A percentile compares a stretch with the other conserved stretches of the same genome.
phyloP scores from a whole-genome alignment of 2,113 vertebrate genomes.

The Nipponia nippon region DNA sequence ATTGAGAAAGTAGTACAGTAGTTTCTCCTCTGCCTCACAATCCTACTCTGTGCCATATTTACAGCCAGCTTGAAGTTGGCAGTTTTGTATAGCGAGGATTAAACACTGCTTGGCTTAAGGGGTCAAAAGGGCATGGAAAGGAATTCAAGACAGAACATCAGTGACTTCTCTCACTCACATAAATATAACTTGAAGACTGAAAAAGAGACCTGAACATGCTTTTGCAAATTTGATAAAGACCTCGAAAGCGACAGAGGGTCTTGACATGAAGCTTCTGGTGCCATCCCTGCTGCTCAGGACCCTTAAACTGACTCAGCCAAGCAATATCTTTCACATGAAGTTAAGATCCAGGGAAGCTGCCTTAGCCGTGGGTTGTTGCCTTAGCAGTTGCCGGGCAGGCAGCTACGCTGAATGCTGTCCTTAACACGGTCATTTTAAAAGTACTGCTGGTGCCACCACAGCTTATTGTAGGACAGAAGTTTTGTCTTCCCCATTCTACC shows the following conservation, averaged over 20 bases:
- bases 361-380: background rate
- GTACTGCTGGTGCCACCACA: background rate
- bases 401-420: background rate
- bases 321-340: background rate
- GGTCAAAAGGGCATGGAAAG: background rate
- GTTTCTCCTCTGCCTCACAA: background rate
- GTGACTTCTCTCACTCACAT: background rate
- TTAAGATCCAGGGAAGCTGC: background rate
- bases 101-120: background rate
- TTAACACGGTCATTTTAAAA: background rate
- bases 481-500: background rate
- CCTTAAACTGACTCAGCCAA: background rate
- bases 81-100: background rate
- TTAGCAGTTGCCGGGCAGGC: background rate
- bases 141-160: background rate
- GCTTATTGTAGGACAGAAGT: background rate
- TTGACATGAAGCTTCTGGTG: background rate
- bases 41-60: background rate
- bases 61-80: background rate
- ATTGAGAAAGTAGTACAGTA: background rate
- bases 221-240: background rate
- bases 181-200: background rate
- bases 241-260: background rate
- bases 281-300: background rate
- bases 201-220: background rate